These are phyloP conservation scores for Petroica traversi DNA, from an alignment of 2,113 vertebrate genomes.

Conservation along the genomic window DNA sequence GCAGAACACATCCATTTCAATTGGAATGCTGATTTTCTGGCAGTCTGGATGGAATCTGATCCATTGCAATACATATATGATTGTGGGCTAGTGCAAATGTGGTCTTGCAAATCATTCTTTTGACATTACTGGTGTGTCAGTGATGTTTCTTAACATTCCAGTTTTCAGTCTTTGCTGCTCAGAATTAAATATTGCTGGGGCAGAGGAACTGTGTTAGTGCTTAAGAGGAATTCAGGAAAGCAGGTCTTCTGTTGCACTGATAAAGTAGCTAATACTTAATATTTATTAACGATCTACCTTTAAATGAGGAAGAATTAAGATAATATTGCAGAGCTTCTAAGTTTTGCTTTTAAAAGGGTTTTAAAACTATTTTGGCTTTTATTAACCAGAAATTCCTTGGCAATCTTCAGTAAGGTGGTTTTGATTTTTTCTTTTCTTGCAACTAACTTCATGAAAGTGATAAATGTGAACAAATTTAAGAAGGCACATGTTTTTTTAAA, in stretches of 20 bases:
- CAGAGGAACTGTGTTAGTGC: neutral
- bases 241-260: neutral
- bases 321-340: neutral
- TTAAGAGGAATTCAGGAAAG: neutral
- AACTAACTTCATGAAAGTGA: neutral
- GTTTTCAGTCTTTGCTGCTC: neutral
- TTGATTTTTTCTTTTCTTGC: neutral
- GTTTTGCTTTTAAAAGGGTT: neutral
- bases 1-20: neutral
- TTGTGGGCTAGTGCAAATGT: neutral
- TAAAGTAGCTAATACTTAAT: neutral
- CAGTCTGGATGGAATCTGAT: neutral
- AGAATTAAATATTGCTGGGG: neutral
- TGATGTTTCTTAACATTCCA: slow-evolving; percentile 16
- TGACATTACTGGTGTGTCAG: neutral
- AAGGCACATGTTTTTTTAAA: neutral
- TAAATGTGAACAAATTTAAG: neutral
- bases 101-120: neutral
- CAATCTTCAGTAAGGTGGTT: neutral
- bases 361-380: neutral
- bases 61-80: neutral
- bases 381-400: neutral
- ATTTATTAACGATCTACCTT: neutral
- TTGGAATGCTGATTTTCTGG: neutral
- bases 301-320: neutral